phyloP scores from a whole-genome alignment of 2,888 invertebrate genomes.

The Drosophila mimetica region DNA sequence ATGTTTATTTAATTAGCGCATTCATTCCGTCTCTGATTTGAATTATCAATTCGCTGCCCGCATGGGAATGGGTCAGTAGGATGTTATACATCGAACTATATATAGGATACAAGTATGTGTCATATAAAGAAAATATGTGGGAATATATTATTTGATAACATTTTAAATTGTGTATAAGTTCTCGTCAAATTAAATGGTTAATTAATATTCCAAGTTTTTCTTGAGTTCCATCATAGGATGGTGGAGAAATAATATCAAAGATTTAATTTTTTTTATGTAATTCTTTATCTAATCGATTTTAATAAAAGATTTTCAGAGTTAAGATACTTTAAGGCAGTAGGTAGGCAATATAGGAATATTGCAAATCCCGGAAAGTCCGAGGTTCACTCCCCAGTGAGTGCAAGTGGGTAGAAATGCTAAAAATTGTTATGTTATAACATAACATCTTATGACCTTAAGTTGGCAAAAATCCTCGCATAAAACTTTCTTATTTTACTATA shows the following conservation, averaged over 20 bases:
- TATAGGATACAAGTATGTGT: conserved; percentile 23
- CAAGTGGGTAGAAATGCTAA: no score
- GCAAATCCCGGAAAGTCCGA: no score
- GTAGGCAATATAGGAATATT: no score
- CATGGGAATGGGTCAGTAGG: conserved; percentile 35
- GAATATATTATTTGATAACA: background rate
- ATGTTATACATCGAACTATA: conserved; percentile 20
- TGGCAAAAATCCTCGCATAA: no score
- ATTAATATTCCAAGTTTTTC: background rate
- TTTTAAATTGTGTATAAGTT: background rate
- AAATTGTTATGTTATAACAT: no score
- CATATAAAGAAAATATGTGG: conserved; percentile 2
- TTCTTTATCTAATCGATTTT: background rate
- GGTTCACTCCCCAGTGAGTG: no score
- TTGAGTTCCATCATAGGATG: no score
- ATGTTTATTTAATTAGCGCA: conserved; percentile 77
- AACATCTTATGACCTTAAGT: no score
- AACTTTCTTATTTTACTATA: background rate
- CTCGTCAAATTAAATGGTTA: background rate
- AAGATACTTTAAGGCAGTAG: no score
- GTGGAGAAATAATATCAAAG: no score
- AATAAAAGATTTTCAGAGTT: background rate
- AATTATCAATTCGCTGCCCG: conserved; percentile 62
- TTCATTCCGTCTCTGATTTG: conserved; percentile 38
- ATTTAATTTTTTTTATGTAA: background rate